These are phyloP conservation scores for Drosophila melanogaster DNA, from an alignment of 1,140 invertebrate genomes.

Conservation along the genomic window Release_6_plus_ISO1_MT NT_033779.5:2961001-2961500, in stretches of 20 bases:
- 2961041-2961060: not conserved
- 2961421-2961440: constrained; percentile 24
- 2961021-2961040: constrained; percentile 5
- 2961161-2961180: not conserved
- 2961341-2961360: constrained; percentile 52
- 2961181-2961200: not conserved
- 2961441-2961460: constrained; percentile 39
- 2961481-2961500: constrained; percentile 32
- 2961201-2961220: constrained; percentile 15
- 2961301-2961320: constrained; percentile 18
- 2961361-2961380: constrained; percentile 74
- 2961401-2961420: constrained; percentile 21
- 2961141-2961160: not conserved
- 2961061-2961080: not conserved
- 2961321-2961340: constrained; percentile 28
- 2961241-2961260: constrained; percentile 66
- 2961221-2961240: constrained; percentile 69
- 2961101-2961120: constrained; percentile 5
- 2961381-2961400: constrained; percentile 29
- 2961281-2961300: constrained; percentile 24
- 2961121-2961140: not conserved
- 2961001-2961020: not conserved
- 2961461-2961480: constrained; percentile 87
- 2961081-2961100: not conserved
- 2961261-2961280: constrained; percentile 53